These are phyloP conservation scores for Pan troglodytes DNA, from an alignment of 2,113 vertebrate genomes.

Conservation along the genomic window DNA sequence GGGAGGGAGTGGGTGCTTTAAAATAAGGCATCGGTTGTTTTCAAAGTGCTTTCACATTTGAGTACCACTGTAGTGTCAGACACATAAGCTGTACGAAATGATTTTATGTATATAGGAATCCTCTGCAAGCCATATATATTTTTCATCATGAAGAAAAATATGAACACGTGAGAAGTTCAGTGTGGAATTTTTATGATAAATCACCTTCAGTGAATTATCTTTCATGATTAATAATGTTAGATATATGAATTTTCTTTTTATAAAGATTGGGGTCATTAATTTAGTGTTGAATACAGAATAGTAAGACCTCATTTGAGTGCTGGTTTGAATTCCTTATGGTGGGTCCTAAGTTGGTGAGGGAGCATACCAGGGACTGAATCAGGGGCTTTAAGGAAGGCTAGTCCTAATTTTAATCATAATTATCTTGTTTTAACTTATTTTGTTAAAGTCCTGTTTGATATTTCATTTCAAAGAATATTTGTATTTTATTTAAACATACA, in stretches of 20 bases:
- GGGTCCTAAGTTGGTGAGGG: background rate
- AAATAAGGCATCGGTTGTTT: background rate
- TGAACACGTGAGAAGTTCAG: background rate
- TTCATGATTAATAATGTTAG: background rate
- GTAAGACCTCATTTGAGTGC: background rate
- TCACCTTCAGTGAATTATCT: background rate
- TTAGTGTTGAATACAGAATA: background rate
- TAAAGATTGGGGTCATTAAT: background rate
- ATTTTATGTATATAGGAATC: background rate
- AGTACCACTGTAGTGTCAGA: background rate
- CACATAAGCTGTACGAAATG: background rate
- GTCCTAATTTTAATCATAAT: background rate
- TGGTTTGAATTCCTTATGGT: background rate
- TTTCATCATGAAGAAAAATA: background rate
- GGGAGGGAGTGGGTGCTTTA: background rate
- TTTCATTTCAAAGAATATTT: background rate
- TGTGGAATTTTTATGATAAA: background rate
- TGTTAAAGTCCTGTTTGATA: background rate
- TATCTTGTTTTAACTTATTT: background rate
- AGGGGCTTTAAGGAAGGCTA: background rate
- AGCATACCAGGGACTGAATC: background rate
- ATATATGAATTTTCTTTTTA: background rate
- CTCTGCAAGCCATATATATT: background rate
- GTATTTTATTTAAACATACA: background rate
- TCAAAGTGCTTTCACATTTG: background rate